These are phyloP conservation scores for Chrysemys picta DNA, from an alignment of 2,113 vertebrate genomes.

Conservation along the genomic window DNA sequence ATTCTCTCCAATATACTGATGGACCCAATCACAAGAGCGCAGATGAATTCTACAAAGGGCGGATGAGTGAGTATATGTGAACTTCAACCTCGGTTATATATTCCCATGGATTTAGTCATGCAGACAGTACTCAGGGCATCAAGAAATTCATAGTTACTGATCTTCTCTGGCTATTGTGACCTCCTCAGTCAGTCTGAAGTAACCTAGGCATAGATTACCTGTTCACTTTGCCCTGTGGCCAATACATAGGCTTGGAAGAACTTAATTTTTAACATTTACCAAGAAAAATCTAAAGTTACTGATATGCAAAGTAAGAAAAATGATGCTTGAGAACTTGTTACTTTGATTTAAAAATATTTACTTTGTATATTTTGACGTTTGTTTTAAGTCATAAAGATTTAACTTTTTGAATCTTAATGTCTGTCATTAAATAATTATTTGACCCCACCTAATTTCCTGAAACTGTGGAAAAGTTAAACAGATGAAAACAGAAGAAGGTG, in stretches of 20 bases:
- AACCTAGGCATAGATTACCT: conserved; percentile 32
- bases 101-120: background rate
- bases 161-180: conserved; percentile 14
- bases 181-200: conserved; percentile 10
- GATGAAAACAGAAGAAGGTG: background rate
- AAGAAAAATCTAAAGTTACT: background rate
- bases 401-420: background rate
- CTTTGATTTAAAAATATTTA: background rate
- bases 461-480: background rate
- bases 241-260: background rate
- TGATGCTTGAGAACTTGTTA: background rate
- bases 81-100: background rate
- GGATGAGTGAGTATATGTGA: background rate
- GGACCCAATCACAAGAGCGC: background rate
- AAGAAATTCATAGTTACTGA: background rate
- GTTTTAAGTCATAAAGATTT: background rate
- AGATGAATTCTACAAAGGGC: background rate
- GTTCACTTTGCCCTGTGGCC: conserved; percentile 67
- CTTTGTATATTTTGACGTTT: background rate
- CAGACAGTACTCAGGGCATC: fast-evolving
- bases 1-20: background rate
- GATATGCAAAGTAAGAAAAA: background rate
- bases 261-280: background rate
- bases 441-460: background rate
- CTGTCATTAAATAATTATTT: background rate